Percentiles rank a stretch among this genome's conserved stretches.
Conservation (phyloP, 30 jellyfish, hydroid and myxozoan genomes). For the Morbakka virulenta region DNA sequence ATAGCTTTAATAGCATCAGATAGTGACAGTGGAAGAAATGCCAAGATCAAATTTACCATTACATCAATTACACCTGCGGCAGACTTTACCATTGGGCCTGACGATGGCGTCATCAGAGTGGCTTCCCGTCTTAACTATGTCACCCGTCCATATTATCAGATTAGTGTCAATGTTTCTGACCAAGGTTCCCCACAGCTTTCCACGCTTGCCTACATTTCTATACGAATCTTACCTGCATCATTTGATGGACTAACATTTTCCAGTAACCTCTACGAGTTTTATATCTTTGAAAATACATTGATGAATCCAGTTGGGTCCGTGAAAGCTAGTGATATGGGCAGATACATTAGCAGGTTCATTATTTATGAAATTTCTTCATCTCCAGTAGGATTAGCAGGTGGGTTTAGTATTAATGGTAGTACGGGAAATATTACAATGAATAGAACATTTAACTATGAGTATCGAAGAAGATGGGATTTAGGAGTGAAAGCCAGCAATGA, state of each 20-base stretch:
- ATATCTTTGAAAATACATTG: conserved; percentile 18
- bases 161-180: conserved; percentile 20
- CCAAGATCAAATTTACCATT: conserved; percentile 10
- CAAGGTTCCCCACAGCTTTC: conserved; percentile 33
- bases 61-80: conserved; percentile 3
- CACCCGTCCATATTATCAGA: not conserved
- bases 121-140: conserved; percentile 20
- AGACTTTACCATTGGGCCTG: not conserved
- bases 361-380: conserved; percentile 30
- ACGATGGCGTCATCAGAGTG: conserved; percentile 39
- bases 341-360: conserved; percentile 15
- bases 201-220: conserved; percentile 15
- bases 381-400: not conserved
- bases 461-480: not conserved
- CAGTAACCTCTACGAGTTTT: conserved; percentile 21
- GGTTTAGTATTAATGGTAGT: not conserved
- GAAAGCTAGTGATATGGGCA: conserved; percentile 44
- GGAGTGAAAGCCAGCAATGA: conserved; percentile 53
- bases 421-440: conserved; percentile 24
- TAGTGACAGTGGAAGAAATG: conserved; percentile 47
- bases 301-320: not conserved
- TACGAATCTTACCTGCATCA: conserved; percentile 17
- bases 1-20: conserved; percentile 45
- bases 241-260: conserved; percentile 23
- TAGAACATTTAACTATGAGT: conserved; percentile 46